Conservation (phyloP, 2,888 invertebrate genomes). For the Erebia ligea region DNA sequence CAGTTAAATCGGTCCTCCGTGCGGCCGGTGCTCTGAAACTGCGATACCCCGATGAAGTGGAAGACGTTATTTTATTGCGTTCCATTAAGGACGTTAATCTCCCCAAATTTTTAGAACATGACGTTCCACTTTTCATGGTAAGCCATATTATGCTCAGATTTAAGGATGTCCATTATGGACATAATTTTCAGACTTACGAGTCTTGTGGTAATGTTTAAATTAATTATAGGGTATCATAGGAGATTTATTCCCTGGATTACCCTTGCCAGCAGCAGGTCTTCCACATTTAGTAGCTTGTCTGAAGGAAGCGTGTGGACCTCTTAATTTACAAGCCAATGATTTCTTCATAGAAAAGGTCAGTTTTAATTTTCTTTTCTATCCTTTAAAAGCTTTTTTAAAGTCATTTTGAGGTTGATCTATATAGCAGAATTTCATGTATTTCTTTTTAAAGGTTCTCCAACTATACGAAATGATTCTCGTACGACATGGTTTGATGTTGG, state of each 20-base stretch:
- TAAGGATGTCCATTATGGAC: neutral
- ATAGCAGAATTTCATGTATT: neutral
- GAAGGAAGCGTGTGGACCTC: constrained; percentile 85
- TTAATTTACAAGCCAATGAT: constrained; percentile 92
- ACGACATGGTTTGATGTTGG: constrained; percentile 96
- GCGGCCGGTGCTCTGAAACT: constrained; percentile 96
- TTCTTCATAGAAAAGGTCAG: constrained; percentile 91
- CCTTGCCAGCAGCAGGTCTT: constrained; percentile 91
- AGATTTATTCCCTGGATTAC: constrained; percentile 95
- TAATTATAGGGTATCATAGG: constrained; percentile 91
- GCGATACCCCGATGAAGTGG: constrained; percentile 93
- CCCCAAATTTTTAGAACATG: constrained; percentile 95
- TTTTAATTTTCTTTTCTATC: neutral
- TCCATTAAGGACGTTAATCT: constrained; percentile 97
- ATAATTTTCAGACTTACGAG: neutral
- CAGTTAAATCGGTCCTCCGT: constrained; percentile 95
- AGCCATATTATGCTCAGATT: constrained; percentile 26
- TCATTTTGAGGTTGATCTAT: neutral
- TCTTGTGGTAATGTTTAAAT: neutral
- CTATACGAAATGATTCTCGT: constrained; percentile 98
- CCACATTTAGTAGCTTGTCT: constrained; percentile 75
- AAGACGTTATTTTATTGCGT: constrained; percentile 92
- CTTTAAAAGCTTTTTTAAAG: neutral
- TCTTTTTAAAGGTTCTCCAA: constrained; percentile 78
- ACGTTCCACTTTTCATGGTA: constrained; percentile 93